Evolutionary conservation across 2,113 vertebrate species (phyloP).

Genomic region (Aythya baeri): DNA sequence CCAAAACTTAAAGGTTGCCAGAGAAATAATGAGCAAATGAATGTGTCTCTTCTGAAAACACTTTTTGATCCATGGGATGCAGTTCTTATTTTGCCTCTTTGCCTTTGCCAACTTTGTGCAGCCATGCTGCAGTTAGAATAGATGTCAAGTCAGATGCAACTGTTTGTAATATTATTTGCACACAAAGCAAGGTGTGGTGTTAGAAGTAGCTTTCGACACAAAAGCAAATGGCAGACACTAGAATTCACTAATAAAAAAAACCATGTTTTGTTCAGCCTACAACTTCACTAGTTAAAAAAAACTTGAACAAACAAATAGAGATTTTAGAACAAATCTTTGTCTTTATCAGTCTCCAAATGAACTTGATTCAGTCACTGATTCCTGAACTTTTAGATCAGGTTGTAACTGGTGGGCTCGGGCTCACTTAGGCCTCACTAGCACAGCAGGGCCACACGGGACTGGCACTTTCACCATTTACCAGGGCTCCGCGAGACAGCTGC

Average conservation of each 20-base stretch:
- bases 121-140: neutral
- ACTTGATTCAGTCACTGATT: neutral
- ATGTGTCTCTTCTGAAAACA: neutral
- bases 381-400: neutral
- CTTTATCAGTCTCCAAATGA: constrained; percentile 7
- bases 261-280: neutral
- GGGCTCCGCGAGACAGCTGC: constrained; percentile 24
- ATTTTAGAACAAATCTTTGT: neutral
- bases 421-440: neutral
- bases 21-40: neutral
- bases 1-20: neutral
- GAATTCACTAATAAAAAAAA: neutral
- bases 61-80: neutral
- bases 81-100: neutral
- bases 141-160: neutral
- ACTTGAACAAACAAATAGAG: neutral
- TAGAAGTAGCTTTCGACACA: neutral
- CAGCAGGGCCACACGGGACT: neutral
- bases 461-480: neutral
- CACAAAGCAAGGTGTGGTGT: constrained; percentile 2
- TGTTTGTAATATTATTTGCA: neutral
- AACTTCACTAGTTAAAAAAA: neutral
- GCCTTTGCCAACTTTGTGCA: neutral
- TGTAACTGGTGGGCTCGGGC: neutral
- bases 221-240: neutral